phyloP scores from a whole-genome alignment of 2,797 vertebrate species.

The Picus viridis region DNA sequence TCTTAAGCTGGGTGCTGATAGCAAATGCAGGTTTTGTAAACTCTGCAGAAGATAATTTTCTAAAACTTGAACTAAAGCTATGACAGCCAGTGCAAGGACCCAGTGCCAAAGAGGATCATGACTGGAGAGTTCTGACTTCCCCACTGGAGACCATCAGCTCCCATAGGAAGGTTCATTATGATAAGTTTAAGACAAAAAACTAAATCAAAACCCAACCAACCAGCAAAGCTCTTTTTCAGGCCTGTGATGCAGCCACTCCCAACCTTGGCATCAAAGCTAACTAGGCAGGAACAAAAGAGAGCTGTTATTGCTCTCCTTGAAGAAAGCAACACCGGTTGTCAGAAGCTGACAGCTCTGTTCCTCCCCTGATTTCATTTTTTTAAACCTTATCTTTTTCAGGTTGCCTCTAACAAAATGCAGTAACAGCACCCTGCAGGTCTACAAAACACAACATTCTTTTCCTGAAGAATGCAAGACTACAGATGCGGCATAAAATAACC shows the following conservation, averaged over 20 bases:
- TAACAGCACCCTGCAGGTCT: neutral
- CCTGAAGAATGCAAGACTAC: neutral
- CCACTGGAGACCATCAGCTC: neutral
- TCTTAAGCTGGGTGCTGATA: neutral
- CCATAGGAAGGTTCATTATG: neutral
- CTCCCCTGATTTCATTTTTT: neutral
- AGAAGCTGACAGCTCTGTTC: neutral
- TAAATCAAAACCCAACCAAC: neutral
- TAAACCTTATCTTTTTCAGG: neutral
- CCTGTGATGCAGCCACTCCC: neutral
- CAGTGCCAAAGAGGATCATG: neutral
- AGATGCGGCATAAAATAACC: neutral
- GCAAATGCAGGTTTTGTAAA: neutral
- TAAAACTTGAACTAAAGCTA: neutral
- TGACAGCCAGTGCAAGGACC: neutral
- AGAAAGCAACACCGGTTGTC: neutral
- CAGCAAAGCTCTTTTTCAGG: neutral
- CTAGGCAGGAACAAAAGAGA: neutral
- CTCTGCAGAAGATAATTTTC: neutral
- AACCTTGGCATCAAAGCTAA: neutral
- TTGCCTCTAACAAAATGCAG: neutral
- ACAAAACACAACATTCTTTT: neutral
- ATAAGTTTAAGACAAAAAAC: neutral
- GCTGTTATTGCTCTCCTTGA: neutral
- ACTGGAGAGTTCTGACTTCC: neutral